Evolutionary conservation across 2,113 vertebrate genomes (phyloP).

Genomic region (Thalassoma bifasciatum): DNA sequence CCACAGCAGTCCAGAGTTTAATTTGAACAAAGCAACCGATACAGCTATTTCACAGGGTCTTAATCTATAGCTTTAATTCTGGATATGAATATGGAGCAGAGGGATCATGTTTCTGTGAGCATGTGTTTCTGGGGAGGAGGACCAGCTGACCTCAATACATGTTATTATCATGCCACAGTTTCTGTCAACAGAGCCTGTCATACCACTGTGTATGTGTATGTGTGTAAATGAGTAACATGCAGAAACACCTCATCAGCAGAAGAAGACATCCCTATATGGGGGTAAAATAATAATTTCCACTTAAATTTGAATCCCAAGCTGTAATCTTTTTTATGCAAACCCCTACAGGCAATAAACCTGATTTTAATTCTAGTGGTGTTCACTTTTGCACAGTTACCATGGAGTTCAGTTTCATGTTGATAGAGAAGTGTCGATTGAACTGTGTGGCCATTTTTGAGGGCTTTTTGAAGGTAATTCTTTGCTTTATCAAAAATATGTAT

Average conservation of each 20-base stretch:
- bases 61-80: conserved; percentile 5
- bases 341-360: too few relatives aligned
- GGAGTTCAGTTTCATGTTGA: not conserved
- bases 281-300: too few relatives aligned
- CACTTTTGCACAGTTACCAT: not conserved
- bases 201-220: conserved; percentile 13
- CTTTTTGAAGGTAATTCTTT: too few relatives aligned
- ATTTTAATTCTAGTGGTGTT: too few relatives aligned
- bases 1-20: conserved; percentile 12
- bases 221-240: too few relatives aligned
- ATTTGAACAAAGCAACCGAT: conserved; percentile 1
- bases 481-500: too few relatives aligned
- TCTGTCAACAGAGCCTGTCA: conserved; percentile 58
- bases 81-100: not conserved
- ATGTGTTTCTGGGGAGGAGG: conserved; percentile 43
- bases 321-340: too few relatives aligned
- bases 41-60: not conserved
- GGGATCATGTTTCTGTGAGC: conserved; percentile 56
- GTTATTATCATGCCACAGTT: conserved; percentile 72
- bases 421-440: too few relatives aligned
- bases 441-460: too few relatives aligned
- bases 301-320: not conserved
- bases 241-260: conserved; percentile 20
- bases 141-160: conserved; percentile 80
- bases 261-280: not conserved